Evolutionary conservation across 2,113 vertebrate genomes (phyloP), one percentile per base, ranked within the genome.

Genomic region (Eulacestoma nigropectus): DNA sequence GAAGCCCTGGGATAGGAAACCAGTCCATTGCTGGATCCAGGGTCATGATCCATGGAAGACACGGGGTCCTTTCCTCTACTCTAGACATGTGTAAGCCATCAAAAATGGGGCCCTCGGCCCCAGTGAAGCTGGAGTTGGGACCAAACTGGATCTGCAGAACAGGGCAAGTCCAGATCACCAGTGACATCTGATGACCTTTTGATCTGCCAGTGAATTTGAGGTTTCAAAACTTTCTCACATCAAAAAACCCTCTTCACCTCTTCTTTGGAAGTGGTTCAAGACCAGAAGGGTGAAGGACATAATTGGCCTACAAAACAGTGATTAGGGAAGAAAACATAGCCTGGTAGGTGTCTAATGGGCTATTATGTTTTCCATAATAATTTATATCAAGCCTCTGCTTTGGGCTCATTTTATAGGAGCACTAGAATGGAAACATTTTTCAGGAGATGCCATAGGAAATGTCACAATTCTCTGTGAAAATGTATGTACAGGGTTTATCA

Each of bases 391-490:
- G 60, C 64, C 52, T 87, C 83, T 88, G 68, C 81, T 97, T 93
- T 62, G 67, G 59, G 53, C 33, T 73, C 12, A 22, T 68, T 96
- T 94, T 69, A 75, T 74, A 83, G 27, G 41, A 94, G 35, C 17
- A 82, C 33, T 63, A 56, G 64, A 75, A 88, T 46, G 20, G 95
- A 94, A 91, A 81, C 4, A 30, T 65, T 95, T 93, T 89, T 90
- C 56, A 92, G 89, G 39, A 89, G 79, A 92, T 68, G 90, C 30
- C 83, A 57, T 42, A 75, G 90, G 78, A 95, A 33, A 73, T 69
- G 69, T 96, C 94, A 96, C 90, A 94, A 63, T 95, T 96, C 73
- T 95, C 91, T 62, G 25, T 15, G 53, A 77, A 50, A 30, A 62
- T 42, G 37, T 91, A 86, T 10, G 89, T 92, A 90, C 46, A 35